A percentile compares a stretch with the other conserved stretches of the same genome.
phyloP scores from a whole-genome alignment of 2,113 vertebrate genomes.

The Piprites chloris region DNA sequence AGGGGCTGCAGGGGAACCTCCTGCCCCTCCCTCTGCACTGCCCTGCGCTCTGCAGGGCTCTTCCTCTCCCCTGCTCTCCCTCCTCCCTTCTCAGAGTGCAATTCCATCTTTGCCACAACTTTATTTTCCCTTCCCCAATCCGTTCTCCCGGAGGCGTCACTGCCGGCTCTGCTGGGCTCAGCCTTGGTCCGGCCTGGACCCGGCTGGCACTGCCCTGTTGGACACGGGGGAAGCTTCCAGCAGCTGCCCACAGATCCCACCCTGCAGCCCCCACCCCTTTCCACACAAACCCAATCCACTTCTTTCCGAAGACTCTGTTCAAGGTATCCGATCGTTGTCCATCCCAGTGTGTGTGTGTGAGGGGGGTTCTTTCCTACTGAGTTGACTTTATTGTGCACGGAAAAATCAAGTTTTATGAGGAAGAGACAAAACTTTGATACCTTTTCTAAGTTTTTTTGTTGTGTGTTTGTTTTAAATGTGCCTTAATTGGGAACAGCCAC shows the following conservation, averaged over 20 bases:
- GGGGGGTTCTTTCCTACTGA: not conserved
- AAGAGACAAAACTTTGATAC: not conserved
- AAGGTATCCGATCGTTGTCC: not conserved
- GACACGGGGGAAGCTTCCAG: not conserved
- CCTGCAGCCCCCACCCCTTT: not conserved
- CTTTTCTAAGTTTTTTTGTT: not conserved
- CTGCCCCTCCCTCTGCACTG: too few relatives aligned
- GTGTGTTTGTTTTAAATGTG: not conserved
- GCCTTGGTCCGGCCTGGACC: too few relatives aligned
- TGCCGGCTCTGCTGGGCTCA: accelerated
- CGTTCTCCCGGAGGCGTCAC: not conserved
- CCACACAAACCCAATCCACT: not conserved
- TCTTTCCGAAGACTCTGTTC: not conserved
- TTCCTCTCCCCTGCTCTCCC: too few relatives aligned
- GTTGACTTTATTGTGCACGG: not conserved
- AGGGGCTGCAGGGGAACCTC: too few relatives aligned
- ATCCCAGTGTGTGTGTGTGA: too few relatives aligned
- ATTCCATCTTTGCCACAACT: too few relatives aligned
- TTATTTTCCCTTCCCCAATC: too few relatives aligned
- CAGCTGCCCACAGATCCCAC: not conserved
- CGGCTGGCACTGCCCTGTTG: too few relatives aligned
- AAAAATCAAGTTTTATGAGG: not conserved
- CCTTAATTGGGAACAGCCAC: not conserved
- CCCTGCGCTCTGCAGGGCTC: too few relatives aligned
- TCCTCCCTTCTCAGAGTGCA: too few relatives aligned